A percentile compares a stretch with the other conserved stretches of the same genome.
These are phyloP conservation scores for Betta splendens DNA, from an alignment of 2,797 vertebrate species.

Conservation along the genomic window DNA sequence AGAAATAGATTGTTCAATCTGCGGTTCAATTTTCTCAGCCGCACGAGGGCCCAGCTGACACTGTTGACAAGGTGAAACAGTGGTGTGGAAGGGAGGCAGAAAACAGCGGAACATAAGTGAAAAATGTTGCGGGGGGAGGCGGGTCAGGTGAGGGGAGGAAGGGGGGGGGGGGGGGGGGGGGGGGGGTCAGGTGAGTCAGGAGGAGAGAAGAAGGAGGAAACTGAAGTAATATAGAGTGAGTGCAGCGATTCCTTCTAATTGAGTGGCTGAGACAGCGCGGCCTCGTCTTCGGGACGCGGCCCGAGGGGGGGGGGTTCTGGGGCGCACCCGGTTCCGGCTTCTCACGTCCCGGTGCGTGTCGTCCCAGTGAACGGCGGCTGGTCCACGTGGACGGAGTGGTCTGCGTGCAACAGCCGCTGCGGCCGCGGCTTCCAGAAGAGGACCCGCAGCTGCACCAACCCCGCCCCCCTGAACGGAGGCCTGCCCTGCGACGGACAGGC, in stretches of 20 bases:
- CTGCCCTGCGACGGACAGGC: slow-evolving; percentile 91
- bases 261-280: too few species aligned
- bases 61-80: slow-evolving; percentile 73
- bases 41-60: slow-evolving; percentile 61
- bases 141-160: slow-evolving; percentile 29
- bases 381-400: slow-evolving; percentile 97
- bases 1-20: slow-evolving; percentile 81
- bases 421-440: slow-evolving; percentile 93
- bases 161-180: too few species aligned
- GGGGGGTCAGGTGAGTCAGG: background rate
- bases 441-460: slow-evolving; percentile 93
- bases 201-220: background rate
- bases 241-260: slow-evolving; percentile 52
- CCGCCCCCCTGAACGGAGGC: slow-evolving; percentile 92
- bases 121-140: slow-evolving; percentile 26
- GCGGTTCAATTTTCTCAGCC: slow-evolving; percentile 72
- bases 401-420: slow-evolving; percentile 90
- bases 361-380: slow-evolving; percentile 91
- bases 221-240: slow-evolving; percentile 19
- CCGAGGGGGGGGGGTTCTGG: too few species aligned
- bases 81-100: slow-evolving; percentile 18
- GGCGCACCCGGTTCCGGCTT: too few species aligned
- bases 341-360: slow-evolving; percentile 33
- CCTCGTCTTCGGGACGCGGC: too few species aligned
- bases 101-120: slow-evolving; percentile 41